Base-by-base conservation (phyloP, 2,113 vertebrate species). In the Corythaeola cristata region DNA sequence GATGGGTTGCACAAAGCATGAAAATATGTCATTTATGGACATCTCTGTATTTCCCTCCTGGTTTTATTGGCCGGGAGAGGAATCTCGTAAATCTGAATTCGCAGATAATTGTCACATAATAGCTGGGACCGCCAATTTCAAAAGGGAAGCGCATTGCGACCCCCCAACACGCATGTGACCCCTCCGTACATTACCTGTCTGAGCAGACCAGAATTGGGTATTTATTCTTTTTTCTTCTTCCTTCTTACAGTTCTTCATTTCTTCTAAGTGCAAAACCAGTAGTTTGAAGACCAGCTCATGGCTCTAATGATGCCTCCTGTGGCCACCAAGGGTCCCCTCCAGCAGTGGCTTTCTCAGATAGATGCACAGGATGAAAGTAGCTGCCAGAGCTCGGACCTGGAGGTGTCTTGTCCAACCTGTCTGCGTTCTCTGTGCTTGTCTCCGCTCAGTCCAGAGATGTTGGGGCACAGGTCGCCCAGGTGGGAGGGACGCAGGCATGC, bases 1-100 rank as follows among this genome's bases (percentile, higher is more conserved):
- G 84, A 79, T 1, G 6, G 66, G 79, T 72, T 90, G 92, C 94
- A 95, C 91, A 95, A 67, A 72, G 87, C 81, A 92, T 90, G 95
- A 93, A 96, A 93, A 96, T 96, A 88, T 66, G 62, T 95, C 85
- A 91, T 92, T 96, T 96, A 81, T 88, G 86, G 92, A 81, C 74
- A 66, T 88, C 75, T 82, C 74, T 97, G 30, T 93, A 88, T 94
- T 96, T 91, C 67, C 77, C 58, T 92, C 50, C 75, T 44, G 23
- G 44, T 97, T 97, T 95, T 94, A 87, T 90, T 96, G 89, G 69
- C 45, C 11, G 6, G 91, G 76, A 2, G 20, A 91, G 35, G 72
- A 92, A 72, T 53, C 89, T 91, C 2, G 20, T 91, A 95, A 95
- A 91, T 94, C 82, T 66, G 82, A 83, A 91, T 91, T 84, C 5